Evolutionary conservation across 2,888 invertebrate species (phyloP).

Genomic region (Melanotus villosus): DNA sequence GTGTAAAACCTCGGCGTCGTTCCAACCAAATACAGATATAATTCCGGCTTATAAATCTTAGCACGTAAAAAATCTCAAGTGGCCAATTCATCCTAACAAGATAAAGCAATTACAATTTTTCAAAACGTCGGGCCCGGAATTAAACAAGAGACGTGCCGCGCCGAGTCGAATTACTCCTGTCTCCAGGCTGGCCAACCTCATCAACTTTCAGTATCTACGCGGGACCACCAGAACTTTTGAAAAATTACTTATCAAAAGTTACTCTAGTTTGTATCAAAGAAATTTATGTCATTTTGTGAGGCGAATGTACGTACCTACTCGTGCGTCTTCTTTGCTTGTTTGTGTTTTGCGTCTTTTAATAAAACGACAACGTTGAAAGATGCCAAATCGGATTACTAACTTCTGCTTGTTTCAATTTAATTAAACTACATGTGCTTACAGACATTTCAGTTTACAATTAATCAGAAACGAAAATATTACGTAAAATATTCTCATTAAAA

Average conservation of each 20-base stretch:
- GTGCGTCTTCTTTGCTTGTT: not conserved
- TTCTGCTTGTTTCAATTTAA: slow-evolving; percentile 13
- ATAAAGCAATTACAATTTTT: slow-evolving; percentile 68
- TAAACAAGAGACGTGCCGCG: slow-evolving; percentile 63
- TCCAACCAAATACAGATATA: slow-evolving; percentile 42
- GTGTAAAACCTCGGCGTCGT: slow-evolving; percentile 21
- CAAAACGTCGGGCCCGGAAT: slow-evolving; percentile 65
- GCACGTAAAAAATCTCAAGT: slow-evolving; percentile 66
- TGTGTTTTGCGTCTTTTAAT: not conserved
- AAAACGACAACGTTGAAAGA: slow-evolving; percentile 1
- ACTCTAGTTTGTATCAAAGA: slow-evolving; percentile 19
- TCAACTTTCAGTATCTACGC: slow-evolving; percentile 45
- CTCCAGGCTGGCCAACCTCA: slow-evolving; percentile 48
- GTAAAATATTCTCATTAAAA: no score
- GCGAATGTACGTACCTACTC: not conserved
- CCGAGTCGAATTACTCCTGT: slow-evolving; percentile 56
- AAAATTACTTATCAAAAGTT: slow-evolving; percentile 43
- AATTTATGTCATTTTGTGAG: slow-evolving; percentile 13
- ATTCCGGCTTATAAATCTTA: slow-evolving; percentile 58
- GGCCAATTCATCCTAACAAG: slow-evolving; percentile 65
- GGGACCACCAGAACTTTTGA: slow-evolving; percentile 35
- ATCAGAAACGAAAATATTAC: slow-evolving; percentile 3
- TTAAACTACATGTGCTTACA: slow-evolving; percentile 11
- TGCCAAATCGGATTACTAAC: slow-evolving; percentile 15
- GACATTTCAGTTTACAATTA: slow-evolving; percentile 20